Evolutionary conservation across 2,888 invertebrate species (phyloP), one percentile per base, ranked within the genome.

Genomic region (Cheilosia impressa): DNA sequence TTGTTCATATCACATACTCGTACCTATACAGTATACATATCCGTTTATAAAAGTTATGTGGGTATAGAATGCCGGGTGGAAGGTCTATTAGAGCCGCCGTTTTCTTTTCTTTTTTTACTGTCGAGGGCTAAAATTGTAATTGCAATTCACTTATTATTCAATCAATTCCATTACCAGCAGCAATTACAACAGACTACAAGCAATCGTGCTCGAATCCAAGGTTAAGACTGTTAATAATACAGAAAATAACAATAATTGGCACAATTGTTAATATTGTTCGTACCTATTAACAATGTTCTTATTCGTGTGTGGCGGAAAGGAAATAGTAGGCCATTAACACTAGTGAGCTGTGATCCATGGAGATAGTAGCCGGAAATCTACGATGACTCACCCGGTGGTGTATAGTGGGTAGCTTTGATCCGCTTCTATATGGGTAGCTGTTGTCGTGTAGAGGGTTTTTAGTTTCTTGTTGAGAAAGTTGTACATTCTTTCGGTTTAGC

Each of bases 251-350:
- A 80, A 85, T 85, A 80, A 85, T 85, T 80, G 81, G 75, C 84
- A 80, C 71, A 85, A 80, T 81, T 76, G 80, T 69, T 80, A 69
- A 75, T 81, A 81, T 69, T 81, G 81, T 81, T 81, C 57, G 68
- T 80, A 84, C 75, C 69, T 71, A 75, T 75, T 71, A 81, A 80
- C 71, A 80, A 68, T 66, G 76, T 85, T 85, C 81, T 81, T 81
- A 80, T 81, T 85, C 80, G 66, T 85, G 75, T 80, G 80, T 71
- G 81, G 81, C 66, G 80, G 76, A 85, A 85, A 85, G 81, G 84
- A 85, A 85, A 85, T 85, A 81, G 76, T 85, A 85, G 84, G 84
- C 84, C 84, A 85, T 80, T 85, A 85, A 85, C 84, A 80, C 81
- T 80, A 15, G 60, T 76, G 66, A 66, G 62, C 71, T 85, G 10